Evolutionary conservation across 2,113 vertebrate genomes (phyloP).

Genomic region (Formicarius rufipectus): DNA sequence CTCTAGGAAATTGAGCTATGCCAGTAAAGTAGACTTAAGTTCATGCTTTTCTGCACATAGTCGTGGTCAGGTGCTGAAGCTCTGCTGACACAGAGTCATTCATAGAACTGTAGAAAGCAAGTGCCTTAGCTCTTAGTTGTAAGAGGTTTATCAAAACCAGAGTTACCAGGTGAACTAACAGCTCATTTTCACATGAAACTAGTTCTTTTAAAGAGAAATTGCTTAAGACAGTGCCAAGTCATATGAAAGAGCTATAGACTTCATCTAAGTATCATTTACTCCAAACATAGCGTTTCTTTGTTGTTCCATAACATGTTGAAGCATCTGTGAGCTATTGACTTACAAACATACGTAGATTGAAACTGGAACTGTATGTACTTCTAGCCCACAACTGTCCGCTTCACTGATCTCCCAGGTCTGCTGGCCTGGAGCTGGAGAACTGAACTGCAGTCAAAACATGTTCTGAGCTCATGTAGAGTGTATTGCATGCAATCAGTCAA

Average conservation of each 20-base stretch:
- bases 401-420: neutral
- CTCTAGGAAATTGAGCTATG: neutral
- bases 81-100: neutral
- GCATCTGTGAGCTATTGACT: neutral
- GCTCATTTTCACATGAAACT: neutral
- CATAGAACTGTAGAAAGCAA: neutral
- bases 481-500: neutral
- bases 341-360: neutral
- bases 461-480: neutral
- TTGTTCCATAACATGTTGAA: neutral
- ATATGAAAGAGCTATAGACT: neutral
- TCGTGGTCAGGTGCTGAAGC: neutral
- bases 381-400: rapidly evolving
- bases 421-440: neutral
- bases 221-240: neutral
- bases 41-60: neutral
- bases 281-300: neutral
- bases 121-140: neutral
- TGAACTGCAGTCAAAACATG: neutral
- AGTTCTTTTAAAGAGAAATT: neutral
- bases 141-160: neutral
- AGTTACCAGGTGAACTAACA: neutral
- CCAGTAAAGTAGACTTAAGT: neutral
- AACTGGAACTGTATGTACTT: neutral
- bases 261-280: neutral